These are phyloP conservation scores for Aptenodytes forsteri DNA, from an alignment of 2,113 vertebrate species.

Conservation along the genomic window DNA sequence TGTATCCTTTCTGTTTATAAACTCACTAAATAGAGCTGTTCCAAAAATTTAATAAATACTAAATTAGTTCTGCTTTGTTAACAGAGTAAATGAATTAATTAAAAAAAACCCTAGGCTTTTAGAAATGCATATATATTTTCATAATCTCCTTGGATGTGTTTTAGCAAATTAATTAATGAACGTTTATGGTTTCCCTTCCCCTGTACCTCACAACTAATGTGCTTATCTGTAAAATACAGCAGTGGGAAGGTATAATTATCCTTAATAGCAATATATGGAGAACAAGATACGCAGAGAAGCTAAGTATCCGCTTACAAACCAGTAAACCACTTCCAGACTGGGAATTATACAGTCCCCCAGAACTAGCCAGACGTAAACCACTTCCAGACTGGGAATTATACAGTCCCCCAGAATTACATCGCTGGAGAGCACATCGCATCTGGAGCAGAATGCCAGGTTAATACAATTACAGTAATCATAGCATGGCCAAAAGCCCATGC, in stretches of 20 bases:
- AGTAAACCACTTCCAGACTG: neutral
- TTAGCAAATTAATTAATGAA: neutral
- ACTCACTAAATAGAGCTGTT: neutral
- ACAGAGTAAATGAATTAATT: neutral
- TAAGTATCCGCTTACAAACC: neutral
- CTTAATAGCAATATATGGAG: neutral
- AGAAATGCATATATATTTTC: neutral
- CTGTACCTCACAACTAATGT: neutral
- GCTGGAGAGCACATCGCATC: neutral
- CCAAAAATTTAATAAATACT: neutral
- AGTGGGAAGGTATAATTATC: neutral
- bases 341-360: neutral
- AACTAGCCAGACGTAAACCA: neutral
- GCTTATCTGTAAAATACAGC: neutral
- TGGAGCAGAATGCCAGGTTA: neutral
- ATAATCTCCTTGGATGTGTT: neutral
- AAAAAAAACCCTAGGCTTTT: neutral
- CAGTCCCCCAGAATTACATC: no score
- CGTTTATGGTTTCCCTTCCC: neutral
- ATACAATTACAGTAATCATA: neutral
- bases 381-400: neutral
- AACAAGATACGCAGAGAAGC: neutral
- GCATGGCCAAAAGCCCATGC: neutral
- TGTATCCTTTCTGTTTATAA: neutral
- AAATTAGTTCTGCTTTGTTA: neutral